These are phyloP conservation scores for Cygnus buccinator DNA, from an alignment of 2,113 vertebrate genomes.

Conservation along the genomic window DNA sequence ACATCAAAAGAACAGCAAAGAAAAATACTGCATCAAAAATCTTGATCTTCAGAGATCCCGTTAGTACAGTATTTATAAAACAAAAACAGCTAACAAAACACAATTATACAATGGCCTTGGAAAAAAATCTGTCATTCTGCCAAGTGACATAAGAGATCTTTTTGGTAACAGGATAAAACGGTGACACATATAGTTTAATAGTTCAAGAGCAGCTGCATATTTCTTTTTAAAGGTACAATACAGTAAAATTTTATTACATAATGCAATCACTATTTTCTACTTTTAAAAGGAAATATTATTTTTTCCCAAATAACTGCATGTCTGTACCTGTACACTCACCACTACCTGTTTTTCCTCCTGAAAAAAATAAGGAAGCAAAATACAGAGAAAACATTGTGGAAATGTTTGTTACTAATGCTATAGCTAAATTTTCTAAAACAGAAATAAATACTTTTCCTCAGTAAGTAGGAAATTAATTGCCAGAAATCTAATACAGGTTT, in stretches of 20 bases:
- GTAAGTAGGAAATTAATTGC: neutral
- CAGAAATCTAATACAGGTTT: neutral
- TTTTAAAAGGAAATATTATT: neutral
- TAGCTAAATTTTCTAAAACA: neutral
- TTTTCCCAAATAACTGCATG: neutral
- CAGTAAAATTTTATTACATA: neutral
- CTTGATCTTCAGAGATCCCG: conserved; percentile 52
- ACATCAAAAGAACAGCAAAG: conserved; percentile 57
- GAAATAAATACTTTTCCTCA: neutral
- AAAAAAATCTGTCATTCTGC: conserved; percentile 52
- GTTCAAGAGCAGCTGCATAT: conserved; percentile 32
- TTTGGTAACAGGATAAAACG: conserved; percentile 24
- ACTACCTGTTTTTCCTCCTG: neutral
- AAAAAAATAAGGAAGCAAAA: neutral
- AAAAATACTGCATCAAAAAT: conserved; percentile 57
- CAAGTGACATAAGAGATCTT: conserved; percentile 54
- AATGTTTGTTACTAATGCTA: neutral
- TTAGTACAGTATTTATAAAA: conserved; percentile 62
- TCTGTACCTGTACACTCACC: neutral
- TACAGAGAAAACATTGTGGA: neutral
- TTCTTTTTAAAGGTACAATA: conserved; percentile 56
- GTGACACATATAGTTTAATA: conserved; percentile 57
- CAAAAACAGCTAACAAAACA: conserved; percentile 72
- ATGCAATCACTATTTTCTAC: neutral
- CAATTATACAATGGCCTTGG: conserved; percentile 52